phyloP scores from a whole-genome alignment of 1,140 invertebrate genomes.

The Armadillidium nasatum region DNA sequence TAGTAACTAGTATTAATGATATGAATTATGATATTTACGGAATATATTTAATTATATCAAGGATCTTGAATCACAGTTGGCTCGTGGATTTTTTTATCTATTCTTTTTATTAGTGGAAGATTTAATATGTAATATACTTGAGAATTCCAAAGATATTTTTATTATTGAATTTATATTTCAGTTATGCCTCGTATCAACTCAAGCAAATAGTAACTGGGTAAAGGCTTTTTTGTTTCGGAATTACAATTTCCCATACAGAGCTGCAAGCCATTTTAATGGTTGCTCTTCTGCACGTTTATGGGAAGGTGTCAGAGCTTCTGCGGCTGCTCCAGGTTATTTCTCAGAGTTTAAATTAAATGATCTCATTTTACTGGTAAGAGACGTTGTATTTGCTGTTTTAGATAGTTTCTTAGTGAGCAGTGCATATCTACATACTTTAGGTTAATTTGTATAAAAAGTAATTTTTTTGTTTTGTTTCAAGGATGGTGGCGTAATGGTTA shows the following conservation, averaged over 20 bases:
- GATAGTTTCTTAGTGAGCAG: too few relatives aligned
- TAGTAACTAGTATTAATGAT: too few relatives aligned
- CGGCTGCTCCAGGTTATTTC: slow-evolving; percentile 89
- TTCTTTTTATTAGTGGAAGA: background rate
- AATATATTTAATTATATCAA: too few relatives aligned
- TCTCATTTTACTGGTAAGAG: slow-evolving; percentile 69
- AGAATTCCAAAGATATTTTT: background rate
- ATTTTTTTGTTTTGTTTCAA: slow-evolving; percentile 47
- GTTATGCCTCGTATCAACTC: slow-evolving; percentile 71
- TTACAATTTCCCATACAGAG: slow-evolving; percentile 70
- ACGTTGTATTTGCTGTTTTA: slow-evolving; percentile 40
- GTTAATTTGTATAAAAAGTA: too few relatives aligned
- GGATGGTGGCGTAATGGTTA: slow-evolving; percentile 80
- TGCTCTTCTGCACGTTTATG: slow-evolving; percentile 64
- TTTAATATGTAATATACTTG: background rate
- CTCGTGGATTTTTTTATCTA: slow-evolving; percentile 39
- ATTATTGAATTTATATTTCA: slow-evolving; percentile 45
- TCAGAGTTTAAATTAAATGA: slow-evolving; percentile 73
- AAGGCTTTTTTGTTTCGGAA: slow-evolving; percentile 85
- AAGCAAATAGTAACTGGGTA: slow-evolving; percentile 73
- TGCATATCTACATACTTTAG: too few relatives aligned
- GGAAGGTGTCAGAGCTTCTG: slow-evolving; percentile 84
- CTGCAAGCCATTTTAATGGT: slow-evolving; percentile 74
- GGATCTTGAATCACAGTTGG: too few relatives aligned
- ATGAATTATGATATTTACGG: too few relatives aligned